phyloP scores from a whole-genome alignment of 2,797 vertebrate genomes.

The Protonibea diacanthus region DNA sequence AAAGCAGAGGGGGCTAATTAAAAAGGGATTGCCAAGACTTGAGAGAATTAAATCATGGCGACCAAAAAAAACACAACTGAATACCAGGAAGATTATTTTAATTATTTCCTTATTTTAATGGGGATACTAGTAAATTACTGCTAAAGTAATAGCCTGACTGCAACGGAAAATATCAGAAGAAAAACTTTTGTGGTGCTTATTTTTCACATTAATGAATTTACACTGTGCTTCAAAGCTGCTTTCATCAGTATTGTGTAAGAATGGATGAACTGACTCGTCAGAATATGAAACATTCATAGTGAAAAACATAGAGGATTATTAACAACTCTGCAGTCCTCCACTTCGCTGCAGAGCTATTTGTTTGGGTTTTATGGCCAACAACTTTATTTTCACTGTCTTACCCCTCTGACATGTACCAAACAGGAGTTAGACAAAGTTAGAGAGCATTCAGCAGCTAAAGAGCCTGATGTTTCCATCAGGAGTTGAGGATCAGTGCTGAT shows the following conservation, averaged over 20 bases:
- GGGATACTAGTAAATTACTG: neutral
- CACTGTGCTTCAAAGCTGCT: neutral
- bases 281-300: neutral
- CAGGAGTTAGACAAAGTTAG: no score
- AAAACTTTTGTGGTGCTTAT: neutral
- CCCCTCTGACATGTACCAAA: no score
- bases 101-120: neutral
- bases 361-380: neutral
- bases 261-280: neutral
- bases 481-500: no score
- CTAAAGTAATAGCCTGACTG: neutral
- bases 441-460: no score
- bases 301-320: neutral
- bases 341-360: neutral
- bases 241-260: neutral
- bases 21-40: constrained; percentile 5
- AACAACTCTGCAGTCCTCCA: neutral
- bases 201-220: neutral
- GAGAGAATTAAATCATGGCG: neutral
- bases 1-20: constrained; percentile 21
- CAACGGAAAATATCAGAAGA: neutral
- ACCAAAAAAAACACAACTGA: neutral
- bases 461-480: no score
- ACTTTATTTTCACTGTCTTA: neutral
- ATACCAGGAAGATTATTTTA: neutral